Base-by-base conservation (phyloP, 2,888 invertebrate species). In the Drosophila barbarae region DNA sequence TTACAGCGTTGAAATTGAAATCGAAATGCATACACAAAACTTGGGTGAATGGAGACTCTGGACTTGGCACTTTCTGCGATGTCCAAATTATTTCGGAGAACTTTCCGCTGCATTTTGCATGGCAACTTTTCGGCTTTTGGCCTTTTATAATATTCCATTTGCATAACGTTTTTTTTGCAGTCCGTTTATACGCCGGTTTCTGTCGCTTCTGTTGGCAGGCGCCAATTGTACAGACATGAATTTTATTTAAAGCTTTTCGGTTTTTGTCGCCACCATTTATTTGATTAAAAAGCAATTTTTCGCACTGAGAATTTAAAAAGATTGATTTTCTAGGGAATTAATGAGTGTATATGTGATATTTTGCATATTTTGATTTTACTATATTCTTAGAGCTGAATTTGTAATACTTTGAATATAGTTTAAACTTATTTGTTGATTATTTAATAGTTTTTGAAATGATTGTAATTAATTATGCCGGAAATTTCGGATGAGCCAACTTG, bases 281-380 rank as follows among this genome's bases (percentile, higher is more conserved):
- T 66, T 69, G 58, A 68, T 77, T 80, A 71, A 80, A 78, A 69
- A 46, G 60, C 63, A 71, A 76, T 78, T 82, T 64, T 23, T 35
- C 38, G 46, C 10, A 46, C 60, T 36, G 56, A 26, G 23, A 9
- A 30, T 26, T 30, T 54, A 47, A 44, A 36, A 35, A 41, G 18
- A n/a, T 0, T 8, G 15, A 28, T 10, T 18, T n/a, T 5, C 28
- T 2, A 30, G 32, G 12, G 4, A 18, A 23, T n/a, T 36, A 42
- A 44, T 10, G 21, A 28, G 18, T 4, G 15, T 28, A 5, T 21
- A 21, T 21, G 21, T 7, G 26, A 18, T 39, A 64, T 44, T 32
- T 26, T 58, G 18, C n/a, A 34, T 6, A 3, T 28, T n/a, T 0
- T 3, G n/a, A 3, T 6, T 12, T 30, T 44, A 44, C 6, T 12